Base-by-base conservation (phyloP, 2,797 vertebrate genomes). In the Champsocephalus gunnari region DNA sequence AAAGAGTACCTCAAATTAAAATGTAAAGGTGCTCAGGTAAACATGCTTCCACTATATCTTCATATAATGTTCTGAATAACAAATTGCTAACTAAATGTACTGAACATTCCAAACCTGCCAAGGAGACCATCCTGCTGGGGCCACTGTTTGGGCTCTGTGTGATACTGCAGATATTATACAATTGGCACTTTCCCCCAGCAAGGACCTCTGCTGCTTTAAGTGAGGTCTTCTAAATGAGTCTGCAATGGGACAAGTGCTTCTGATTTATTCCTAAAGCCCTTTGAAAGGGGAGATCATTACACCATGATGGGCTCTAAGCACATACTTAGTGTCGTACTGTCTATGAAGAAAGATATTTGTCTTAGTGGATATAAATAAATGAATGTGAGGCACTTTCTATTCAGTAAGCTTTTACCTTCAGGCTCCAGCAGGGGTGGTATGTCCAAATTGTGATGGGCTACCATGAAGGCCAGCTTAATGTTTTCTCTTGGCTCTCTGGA, bases 401-500 rank as follows among this genome's bases (percentile, higher is more conserved):
- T 58, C 17, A 57, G 47, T n/a, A 24, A 24, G 56, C 12, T 14
- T 51, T 89, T 94, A 98, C 97, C 97, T 94, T 97, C 96, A 6
- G 96, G 96, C 76, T 97, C 96, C 28, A 98, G 92, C 49, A 98
- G 95, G 72, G 94, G 89, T 63, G 96, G 95, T 63, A 99, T 95
- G 56, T 93, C 92, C 72, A 98, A 87, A 66, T 86, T 89, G 11
- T 89, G 88, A 1, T 95, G 92, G 0, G 97, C 97, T 11, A 95
- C 85, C 71, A 48, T 91, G 84, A 98, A 97, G 28, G 96, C 97
- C 88, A 95, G 93, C 79, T 94, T 94, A 2, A 97, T 72, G 69
- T 97, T 98, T 49, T 96, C 95, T 78, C 80, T 86, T 13, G 95
- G 89, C 0, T 96, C 89, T 86, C 93, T 95, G 72, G 93, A 93